Conservation (phyloP, 2,797 vertebrate species). For the Crocodylus rhombifer region DNA sequence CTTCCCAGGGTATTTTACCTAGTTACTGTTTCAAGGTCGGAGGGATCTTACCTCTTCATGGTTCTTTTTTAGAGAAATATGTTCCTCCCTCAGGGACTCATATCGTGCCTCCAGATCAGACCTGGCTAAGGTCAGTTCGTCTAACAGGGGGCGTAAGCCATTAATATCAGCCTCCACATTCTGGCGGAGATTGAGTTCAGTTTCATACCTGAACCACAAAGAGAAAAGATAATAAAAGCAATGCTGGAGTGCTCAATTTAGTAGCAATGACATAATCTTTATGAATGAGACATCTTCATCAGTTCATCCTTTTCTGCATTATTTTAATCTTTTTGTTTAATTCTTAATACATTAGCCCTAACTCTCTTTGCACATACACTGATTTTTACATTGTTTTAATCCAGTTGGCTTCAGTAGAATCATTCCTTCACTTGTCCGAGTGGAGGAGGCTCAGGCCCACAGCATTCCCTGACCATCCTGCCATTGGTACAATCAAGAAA, state of each 20-base stretch:
- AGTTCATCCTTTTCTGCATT: neutral
- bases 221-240: neutral
- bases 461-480: neutral
- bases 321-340: neutral
- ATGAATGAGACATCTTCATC: neutral
- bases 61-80: conserved; percentile 86
- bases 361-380: neutral
- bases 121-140: conserved; percentile 83
- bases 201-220: conserved; percentile 82
- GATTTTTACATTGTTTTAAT: neutral
- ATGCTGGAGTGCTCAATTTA: neutral
- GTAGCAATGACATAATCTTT: neutral
- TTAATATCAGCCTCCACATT: conserved; percentile 87
- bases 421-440: neutral
- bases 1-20: neutral
- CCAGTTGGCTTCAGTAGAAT: neutral
- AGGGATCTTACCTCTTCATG: conserved; percentile 86
- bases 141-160: conserved; percentile 85
- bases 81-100: conserved; percentile 86
- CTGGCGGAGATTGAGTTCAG: conserved; percentile 83
- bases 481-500: neutral
- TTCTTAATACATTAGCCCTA: neutral
- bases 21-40: neutral
- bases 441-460: neutral
- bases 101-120: conserved; percentile 87